Base-by-base conservation (phyloP, 2,888 invertebrate genomes). In the Cephus rjabovi region DNA sequence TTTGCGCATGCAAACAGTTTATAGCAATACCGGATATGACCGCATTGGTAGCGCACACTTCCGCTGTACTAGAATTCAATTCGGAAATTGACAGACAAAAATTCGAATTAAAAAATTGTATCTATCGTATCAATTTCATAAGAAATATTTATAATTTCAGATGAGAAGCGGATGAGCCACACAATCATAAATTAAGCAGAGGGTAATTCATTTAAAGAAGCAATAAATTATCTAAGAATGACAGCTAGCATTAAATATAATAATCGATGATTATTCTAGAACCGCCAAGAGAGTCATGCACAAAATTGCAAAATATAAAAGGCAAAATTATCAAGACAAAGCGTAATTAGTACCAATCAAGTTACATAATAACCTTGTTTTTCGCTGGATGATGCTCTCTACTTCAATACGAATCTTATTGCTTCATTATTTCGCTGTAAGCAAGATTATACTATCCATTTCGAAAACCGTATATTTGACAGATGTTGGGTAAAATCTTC, bases 401-500 rank as follows among this genome's bases (percentile, higher is more conserved):
- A 56, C 23, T 56, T 2, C 23, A 56, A 56, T 23, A 56, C 56
- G 23, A 56, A 56, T 56, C 56, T 56, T 56, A 56, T 56, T 23
- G 56, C 23, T 9, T 56, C 23, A 56, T 23, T 56, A 56, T 56
- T 56, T 9, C 23, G 9, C 23, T 23, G 0, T 56, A 56, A 23
- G 1, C 56, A 56, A 56, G 23, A 56, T 56, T 56, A 23, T 56
- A 56, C 23, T 9, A 11, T 71, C 71, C 30, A 77, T 74, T 74
- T 34, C 12, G 31, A 75, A 34, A 73, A 56, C 31, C 3, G 31
- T 34, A 31, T 15, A 34, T 12, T 71, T 2, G 2, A 71, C 71
- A 71, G 81, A 85, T 85, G 85, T 85, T 85, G 81, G 83, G 85
- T 1, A 84, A 81, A 77, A 69, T 75, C 34, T 68, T 78, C 30